Evolutionary conservation across 2,888 invertebrate species (phyloP).

Genomic region (Drosophila nr. medialis): DNA sequence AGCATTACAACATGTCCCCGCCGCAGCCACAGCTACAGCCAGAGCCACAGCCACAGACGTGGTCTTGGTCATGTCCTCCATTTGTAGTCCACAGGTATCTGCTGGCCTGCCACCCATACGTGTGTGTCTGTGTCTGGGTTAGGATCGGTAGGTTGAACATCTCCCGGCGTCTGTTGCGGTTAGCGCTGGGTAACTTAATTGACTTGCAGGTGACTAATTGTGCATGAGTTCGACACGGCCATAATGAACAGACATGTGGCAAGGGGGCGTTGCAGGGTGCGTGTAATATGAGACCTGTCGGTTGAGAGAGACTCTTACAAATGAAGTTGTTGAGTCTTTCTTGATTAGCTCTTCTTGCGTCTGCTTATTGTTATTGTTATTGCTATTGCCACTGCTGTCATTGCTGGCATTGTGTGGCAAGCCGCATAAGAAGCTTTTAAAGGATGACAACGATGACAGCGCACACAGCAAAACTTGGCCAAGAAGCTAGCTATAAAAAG

Average conservation of each 20-base stretch:
- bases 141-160: constrained; percentile 23
- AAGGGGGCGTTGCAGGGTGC: constrained; percentile 27
- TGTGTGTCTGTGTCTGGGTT: constrained; percentile 42
- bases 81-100: constrained; percentile 3
- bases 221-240: constrained; percentile 77
- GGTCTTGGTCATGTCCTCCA: constrained; percentile 29
- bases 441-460: constrained; percentile 62
- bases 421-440: constrained; percentile 60
- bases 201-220: constrained; percentile 82
- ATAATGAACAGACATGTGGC: constrained; percentile 3
- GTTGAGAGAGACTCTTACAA: constrained; percentile 45
- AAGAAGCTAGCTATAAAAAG: constrained; percentile 40
- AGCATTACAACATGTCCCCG: constrained; percentile 52
- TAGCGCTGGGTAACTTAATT: constrained; percentile 72
- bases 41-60: neutral
- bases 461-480: constrained; percentile 38
- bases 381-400: constrained; percentile 27
- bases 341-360: constrained; percentile 46
- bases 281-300: constrained; percentile 73
- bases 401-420: constrained; percentile 47
- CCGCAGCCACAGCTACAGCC: constrained; percentile 9
- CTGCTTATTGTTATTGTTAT: constrained; percentile 39
- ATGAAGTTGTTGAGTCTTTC: constrained; percentile 65
- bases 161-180: constrained; percentile 69
- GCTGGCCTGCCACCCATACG: constrained; percentile 43